These are phyloP conservation scores for Danio choprae DNA, from an alignment of 2,797 vertebrate species.

Conservation along the genomic window DNA sequence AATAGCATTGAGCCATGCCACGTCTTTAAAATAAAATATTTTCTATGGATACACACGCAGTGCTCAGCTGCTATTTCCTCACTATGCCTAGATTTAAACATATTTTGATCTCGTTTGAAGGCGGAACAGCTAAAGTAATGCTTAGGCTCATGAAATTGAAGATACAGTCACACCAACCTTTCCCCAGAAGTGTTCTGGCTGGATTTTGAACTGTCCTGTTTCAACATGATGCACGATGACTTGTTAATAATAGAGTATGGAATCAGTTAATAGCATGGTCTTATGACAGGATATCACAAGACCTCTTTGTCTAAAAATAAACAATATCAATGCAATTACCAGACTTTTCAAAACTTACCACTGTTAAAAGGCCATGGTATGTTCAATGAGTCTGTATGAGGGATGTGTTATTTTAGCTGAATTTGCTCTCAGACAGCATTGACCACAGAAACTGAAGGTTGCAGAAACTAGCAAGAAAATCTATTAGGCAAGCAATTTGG, in stretches of 20 bases:
- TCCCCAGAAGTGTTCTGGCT: too few species aligned
- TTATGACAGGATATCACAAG: neutral
- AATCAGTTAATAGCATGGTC: neutral
- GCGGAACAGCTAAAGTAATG: too few species aligned
- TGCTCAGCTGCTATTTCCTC: too few species aligned
- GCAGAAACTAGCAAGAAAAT: constrained; percentile 46
- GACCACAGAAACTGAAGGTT: constrained; percentile 41
- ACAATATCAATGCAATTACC: neutral
- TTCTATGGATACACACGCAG: too few species aligned
- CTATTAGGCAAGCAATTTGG: constrained; percentile 34
- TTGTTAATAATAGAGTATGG: neutral
- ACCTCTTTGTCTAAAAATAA: neutral
- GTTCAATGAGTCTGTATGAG: constrained; percentile 6
- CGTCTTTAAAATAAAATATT: too few species aligned
- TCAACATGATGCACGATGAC: neutral
- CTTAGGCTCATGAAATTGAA: too few species aligned
- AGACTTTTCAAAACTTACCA: constrained; percentile 22
- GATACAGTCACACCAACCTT: too few species aligned
- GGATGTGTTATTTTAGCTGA: neutral
- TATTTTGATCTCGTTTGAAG: too few species aligned
- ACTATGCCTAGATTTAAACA: too few species aligned
- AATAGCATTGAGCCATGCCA: too few species aligned
- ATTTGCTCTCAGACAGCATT: neutral
- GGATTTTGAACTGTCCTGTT: neutral
- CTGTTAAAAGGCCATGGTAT: constrained; percentile 25